A percentile compares a stretch with the other conserved stretches of the same genome.
Conservation (phyloP, 2,888 invertebrate species). For the Athalia cordata region DNA sequence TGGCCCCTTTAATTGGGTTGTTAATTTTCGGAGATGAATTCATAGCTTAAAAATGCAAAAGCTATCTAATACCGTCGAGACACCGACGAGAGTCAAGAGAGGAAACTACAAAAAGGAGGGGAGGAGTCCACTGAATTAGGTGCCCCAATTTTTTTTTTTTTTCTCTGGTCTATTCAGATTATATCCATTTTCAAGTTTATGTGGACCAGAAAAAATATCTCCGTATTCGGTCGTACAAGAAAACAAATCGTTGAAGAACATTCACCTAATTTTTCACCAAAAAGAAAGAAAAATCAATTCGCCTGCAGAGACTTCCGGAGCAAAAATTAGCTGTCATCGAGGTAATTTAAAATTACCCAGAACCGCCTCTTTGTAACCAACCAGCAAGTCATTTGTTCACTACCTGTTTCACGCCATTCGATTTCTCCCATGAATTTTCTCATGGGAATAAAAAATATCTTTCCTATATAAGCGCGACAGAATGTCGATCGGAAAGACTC, state of each 20-base stretch:
- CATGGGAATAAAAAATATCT: no score
- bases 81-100: neutral
- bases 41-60: constrained; percentile 69
- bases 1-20: constrained; percentile 70
- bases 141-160: constrained; percentile 53
- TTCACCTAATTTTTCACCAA: no score
- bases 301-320: no score
- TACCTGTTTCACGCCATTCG: no score
- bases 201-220: neutral
- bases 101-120: constrained; percentile 43
- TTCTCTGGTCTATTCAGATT: constrained; percentile 12
- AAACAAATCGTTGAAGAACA: neutral
- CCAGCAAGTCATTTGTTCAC: constrained; percentile 9
- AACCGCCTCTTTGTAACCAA: constrained; percentile 26
- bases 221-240: neutral
- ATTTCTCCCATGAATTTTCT: neutral
- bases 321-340: neutral
- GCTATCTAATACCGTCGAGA: constrained; percentile 58
- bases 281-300: no score
- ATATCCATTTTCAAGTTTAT: constrained; percentile 16
- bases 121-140: constrained; percentile 63
- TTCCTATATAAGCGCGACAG: no score
- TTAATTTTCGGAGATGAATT: constrained; percentile 71
- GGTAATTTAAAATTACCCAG: constrained; percentile 37
- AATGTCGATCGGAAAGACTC: no score